Conservation (phyloP, 2,888 invertebrate genomes). For the Lithophane ornitopus region DNA sequence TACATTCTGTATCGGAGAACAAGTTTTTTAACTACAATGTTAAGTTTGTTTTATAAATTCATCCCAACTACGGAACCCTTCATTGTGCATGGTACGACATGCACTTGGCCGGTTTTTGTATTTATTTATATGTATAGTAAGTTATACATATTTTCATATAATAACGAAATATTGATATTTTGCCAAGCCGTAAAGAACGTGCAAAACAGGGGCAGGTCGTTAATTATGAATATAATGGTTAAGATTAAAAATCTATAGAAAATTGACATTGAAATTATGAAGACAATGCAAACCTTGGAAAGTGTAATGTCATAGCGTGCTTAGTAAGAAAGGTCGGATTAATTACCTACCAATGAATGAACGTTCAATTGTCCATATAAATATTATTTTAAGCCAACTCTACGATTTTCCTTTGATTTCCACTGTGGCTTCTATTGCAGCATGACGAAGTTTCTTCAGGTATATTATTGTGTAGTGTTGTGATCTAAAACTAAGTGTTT, state of each 20-base stretch:
- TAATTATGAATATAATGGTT: constrained; percentile 5
- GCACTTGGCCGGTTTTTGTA: no score
- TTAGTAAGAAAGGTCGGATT: constrained; percentile 44
- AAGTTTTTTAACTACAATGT: no score
- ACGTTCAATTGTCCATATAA: constrained; percentile 39
- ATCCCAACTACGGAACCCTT: no score
- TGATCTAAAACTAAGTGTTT: constrained; percentile 4
- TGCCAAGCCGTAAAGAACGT: not conserved
- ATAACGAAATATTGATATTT: not conserved
- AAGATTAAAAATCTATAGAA: constrained; percentile 30
- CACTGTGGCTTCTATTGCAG: constrained; percentile 47
- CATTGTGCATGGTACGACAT: no score
- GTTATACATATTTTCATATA: not conserved
- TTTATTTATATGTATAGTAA: no score
- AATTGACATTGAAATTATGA: constrained; percentile 52
- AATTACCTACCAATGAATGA: constrained; percentile 35
- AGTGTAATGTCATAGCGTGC: constrained; percentile 57
- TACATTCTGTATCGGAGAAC: no score
- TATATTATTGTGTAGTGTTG: constrained; percentile 41
- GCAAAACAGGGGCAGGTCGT: not conserved
- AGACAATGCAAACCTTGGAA: constrained; percentile 65
- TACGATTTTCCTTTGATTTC: constrained; percentile 60
- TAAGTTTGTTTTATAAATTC: no score
- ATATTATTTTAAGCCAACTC: constrained; percentile 50
- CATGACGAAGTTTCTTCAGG: constrained; percentile 66